Evolutionary conservation across 2,888 invertebrate species (phyloP), one percentile per base, ranked within the genome.

Genomic region (Rugalucina vietnamica): DNA sequence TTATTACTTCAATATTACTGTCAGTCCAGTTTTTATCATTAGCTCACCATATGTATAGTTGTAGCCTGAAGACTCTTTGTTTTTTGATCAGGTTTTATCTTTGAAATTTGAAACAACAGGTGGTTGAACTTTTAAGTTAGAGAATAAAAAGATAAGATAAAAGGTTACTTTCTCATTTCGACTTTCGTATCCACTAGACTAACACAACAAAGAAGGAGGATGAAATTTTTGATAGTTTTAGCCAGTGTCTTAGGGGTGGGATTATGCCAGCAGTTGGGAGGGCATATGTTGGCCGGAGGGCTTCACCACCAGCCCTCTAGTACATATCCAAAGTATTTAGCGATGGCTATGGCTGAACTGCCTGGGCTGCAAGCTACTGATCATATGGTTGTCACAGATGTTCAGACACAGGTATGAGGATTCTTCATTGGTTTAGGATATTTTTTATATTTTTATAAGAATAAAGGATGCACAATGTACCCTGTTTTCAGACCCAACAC

Each of bases 231-330:
- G 29, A 70, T 84, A 39, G 73, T 84, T 49, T 81, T 86, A 79
- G 79, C 80, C 8, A 84, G 83, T 81, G 27, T 84, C 5, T 34
- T 86, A 18, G 50, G 76, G 0, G 73, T 79, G 21, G 86, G 86
- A 29, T 43, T 86, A 49, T 83, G 86, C 77, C 57, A 76, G 75
- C 76, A 60, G 14, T 82, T 82, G 29, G 81, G 82, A 36, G 79
- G 29, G n/a, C 34, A n/a, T 2, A 10, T 21, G 0, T 50, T 77
- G n/a, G 70, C 60, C 14, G 72, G 65, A 18, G 65, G 65, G 1
- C 10, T 14, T 4, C 27, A 5, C 1, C 18, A 34, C 18, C 12
- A 29, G 21, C 3, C 32, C 4, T 2, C 32, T 3, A 18, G 49
- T 21, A 34, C 73, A 14, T 74, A 71, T 32, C 54, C 78, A 65